Conservation (phyloP, 2,113 vertebrate species). For the Marmota monax region DNA sequence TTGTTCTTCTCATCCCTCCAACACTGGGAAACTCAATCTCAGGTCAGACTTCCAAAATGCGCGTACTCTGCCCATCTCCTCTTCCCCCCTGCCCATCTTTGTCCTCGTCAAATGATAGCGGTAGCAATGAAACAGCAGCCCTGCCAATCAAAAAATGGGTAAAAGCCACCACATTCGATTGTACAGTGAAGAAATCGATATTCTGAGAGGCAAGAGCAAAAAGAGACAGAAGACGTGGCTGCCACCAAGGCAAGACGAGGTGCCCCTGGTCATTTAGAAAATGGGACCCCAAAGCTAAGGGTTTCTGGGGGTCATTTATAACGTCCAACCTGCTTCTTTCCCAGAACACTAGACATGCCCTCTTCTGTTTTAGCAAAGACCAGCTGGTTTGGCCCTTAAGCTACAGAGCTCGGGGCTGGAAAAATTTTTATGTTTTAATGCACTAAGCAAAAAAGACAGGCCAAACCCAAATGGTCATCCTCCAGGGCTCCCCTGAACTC, state of each 20-base stretch:
- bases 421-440: not conserved
- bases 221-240: too few relatives aligned
- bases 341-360: too few relatives aligned
- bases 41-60: not conserved
- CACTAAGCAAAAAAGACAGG: not conserved
- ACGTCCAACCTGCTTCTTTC: not conserved
- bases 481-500: not conserved
- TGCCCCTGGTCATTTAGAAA: not conserved
- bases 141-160: not conserved
- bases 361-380: too few relatives aligned
- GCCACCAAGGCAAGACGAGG: not conserved
- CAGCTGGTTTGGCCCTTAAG: not conserved
- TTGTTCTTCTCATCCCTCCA: too few relatives aligned
- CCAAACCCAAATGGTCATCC: not conserved
- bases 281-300: not conserved
- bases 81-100: not conserved
- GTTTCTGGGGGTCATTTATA: not conserved
- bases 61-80: not conserved
- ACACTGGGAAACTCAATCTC: rapidly evolving
- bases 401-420: not conserved
- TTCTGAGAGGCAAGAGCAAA: not conserved
- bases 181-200: not conserved
- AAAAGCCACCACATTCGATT: not conserved
- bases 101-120: not conserved
- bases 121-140: not conserved